Conservation (phyloP, 2,113 vertebrate species). For the Ivindomyrus marchei region DNA sequence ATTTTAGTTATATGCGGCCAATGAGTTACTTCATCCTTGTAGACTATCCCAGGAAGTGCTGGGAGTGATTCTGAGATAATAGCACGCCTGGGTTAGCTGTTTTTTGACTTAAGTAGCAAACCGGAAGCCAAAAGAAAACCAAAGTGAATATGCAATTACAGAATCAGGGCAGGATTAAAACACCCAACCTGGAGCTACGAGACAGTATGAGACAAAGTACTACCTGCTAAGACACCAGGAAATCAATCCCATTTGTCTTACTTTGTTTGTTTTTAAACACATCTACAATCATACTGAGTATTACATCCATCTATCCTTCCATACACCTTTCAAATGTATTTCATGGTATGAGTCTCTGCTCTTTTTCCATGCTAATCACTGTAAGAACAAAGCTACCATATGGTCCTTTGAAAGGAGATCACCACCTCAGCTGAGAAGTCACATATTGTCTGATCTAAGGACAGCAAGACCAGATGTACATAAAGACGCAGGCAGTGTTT, state of each 20-base stretch:
- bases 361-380: not conserved
- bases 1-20: not conserved
- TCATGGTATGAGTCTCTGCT: not conserved
- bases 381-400: not conserved
- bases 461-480: not conserved
- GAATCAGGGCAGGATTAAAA: not conserved
- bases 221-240: not conserved
- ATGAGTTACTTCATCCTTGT: not conserved
- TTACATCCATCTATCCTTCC: not conserved
- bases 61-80: not conserved
- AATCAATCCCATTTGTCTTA: not conserved
- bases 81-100: not conserved
- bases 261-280: not conserved
- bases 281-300: not conserved
- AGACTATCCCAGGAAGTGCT: not conserved
- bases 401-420: not conserved
- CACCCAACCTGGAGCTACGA: not conserved
- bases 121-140: not conserved
- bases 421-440: not conserved
- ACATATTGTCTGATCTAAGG: not conserved
- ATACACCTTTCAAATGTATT: not conserved
- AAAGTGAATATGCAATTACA: not conserved
- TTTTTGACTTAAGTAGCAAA: not conserved
- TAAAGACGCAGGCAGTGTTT: not conserved
- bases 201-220: not conserved